These are phyloP conservation scores for Pseudomyrmex concolor DNA, from an alignment of 1,140 invertebrate species.

Conservation along the genomic window DNA sequence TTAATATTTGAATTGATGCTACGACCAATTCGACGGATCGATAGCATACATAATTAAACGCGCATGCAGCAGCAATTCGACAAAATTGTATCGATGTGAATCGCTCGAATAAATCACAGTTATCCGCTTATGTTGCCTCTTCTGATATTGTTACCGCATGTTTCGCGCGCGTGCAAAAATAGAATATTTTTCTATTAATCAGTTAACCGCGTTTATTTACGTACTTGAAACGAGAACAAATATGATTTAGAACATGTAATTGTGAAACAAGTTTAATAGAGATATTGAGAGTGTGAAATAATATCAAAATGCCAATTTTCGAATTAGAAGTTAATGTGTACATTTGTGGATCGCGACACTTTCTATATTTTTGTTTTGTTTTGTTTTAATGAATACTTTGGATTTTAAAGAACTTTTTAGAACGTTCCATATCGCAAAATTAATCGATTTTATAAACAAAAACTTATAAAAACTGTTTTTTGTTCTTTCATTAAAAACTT, in stretches of 20 bases:
- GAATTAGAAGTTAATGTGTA: too few species aligned
- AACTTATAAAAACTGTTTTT: too few species aligned
- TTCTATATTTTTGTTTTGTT: too few species aligned
- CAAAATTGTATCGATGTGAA: slow-evolving; percentile 56
- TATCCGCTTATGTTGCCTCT: slow-evolving; percentile 39
- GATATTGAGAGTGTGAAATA: too few species aligned
- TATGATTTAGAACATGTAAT: not conserved
- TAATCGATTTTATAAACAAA: too few species aligned
- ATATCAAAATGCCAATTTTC: too few species aligned
- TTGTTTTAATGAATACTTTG: too few species aligned
- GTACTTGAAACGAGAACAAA: not conserved
- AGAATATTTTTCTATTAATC: slow-evolving; percentile 47
- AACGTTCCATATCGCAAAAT: too few species aligned
- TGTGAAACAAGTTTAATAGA: not conserved
- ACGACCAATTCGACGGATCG: slow-evolving; percentile 46
- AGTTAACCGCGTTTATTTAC: slow-evolving; percentile 41
- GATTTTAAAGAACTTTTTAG: too few species aligned
- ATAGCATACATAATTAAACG: slow-evolving; percentile 57
- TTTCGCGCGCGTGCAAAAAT: slow-evolving; percentile 14
- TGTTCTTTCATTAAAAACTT: too few species aligned
- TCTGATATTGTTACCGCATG: slow-evolving; percentile 1
- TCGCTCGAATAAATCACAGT: slow-evolving; percentile 53
- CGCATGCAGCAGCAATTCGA: slow-evolving; percentile 19
- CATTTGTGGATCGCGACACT: too few species aligned
- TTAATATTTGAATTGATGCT: slow-evolving; percentile 57